Evolutionary conservation across 2,113 vertebrate genomes (phyloP).

Genomic region (Cnemophilus loriae): DNA sequence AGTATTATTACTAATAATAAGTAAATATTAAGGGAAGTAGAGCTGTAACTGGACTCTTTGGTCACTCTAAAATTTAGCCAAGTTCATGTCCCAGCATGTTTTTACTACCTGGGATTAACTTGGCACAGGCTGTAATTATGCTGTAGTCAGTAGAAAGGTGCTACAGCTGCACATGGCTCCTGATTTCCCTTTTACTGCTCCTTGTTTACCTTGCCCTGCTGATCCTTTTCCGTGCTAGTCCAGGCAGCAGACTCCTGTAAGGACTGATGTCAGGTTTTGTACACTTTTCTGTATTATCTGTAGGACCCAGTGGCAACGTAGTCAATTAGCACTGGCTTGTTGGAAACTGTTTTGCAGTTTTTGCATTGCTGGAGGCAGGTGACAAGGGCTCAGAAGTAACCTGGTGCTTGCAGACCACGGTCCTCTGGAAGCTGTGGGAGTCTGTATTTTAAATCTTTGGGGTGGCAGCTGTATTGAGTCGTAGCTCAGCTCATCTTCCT

Average conservation of each 20-base stretch:
- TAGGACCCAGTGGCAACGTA: slow-evolving; percentile 8
- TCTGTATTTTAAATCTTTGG: not conserved
- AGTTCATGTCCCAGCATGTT: not conserved
- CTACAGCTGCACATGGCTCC: not conserved
- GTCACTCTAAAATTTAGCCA: not conserved
- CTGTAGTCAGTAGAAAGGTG: not conserved
- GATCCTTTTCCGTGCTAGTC: not conserved
- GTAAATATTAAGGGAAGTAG: not conserved
- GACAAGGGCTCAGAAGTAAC: not conserved
- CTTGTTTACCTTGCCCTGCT: not conserved
- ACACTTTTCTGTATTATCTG: slow-evolving; percentile 7
- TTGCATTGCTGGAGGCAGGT: not conserved
- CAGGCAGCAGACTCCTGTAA: slow-evolving; percentile 9
- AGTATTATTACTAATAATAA: not conserved
- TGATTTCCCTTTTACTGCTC: not conserved
- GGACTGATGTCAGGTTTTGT: slow-evolving; percentile 42
- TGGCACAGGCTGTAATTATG: not conserved
- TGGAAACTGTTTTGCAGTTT: not conserved
- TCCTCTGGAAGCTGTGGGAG: not conserved
- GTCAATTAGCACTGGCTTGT: slow-evolving; percentile 22
- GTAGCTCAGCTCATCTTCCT: not conserved
- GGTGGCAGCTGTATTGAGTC: not conserved
- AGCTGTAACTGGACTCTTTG: not conserved
- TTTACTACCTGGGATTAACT: not conserved
- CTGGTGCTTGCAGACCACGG: not conserved